Evolutionary conservation across 2,797 vertebrate species (phyloP).

Genomic region (Stomatorhinus walkeri): DNA sequence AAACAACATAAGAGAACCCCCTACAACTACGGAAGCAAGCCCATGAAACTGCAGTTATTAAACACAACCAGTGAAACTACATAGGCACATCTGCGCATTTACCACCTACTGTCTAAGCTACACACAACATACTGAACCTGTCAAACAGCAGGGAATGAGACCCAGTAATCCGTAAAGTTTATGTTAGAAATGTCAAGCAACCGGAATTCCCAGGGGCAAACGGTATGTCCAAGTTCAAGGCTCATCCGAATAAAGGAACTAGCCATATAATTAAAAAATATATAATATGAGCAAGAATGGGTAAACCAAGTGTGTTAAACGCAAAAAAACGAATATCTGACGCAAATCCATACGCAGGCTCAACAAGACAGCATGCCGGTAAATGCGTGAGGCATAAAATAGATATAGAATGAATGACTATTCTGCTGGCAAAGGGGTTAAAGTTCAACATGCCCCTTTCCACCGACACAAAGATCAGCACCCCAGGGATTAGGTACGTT

Average conservation of each 20-base stretch:
- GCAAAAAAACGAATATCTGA: not conserved
- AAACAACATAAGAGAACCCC: not conserved
- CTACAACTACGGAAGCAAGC: not conserved
- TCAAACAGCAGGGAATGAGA: not conserved
- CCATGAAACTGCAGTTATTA: not conserved
- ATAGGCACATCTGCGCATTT: not conserved
- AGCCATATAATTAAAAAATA: not conserved
- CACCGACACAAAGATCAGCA: not conserved
- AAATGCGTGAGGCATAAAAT: not conserved
- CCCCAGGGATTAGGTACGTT: not conserved
- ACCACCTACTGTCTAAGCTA: not conserved
- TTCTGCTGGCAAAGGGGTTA: not conserved
- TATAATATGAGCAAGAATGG: not conserved
- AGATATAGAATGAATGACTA: not conserved
- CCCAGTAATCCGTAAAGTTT: not conserved
- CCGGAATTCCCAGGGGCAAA: not conserved
- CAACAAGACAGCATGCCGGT: not conserved
- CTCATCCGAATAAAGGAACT: not conserved
- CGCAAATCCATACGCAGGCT: not conserved
- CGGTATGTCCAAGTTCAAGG: not conserved
- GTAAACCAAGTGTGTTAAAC: not conserved
- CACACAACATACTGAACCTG: not conserved
- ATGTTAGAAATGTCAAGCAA: not conserved
- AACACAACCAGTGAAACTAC: not conserved
- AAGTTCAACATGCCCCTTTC: not conserved